These are phyloP conservation scores for Pelecanoides urinatrix DNA, from an alignment of 2,113 vertebrate genomes.

Conservation along the genomic window DNA sequence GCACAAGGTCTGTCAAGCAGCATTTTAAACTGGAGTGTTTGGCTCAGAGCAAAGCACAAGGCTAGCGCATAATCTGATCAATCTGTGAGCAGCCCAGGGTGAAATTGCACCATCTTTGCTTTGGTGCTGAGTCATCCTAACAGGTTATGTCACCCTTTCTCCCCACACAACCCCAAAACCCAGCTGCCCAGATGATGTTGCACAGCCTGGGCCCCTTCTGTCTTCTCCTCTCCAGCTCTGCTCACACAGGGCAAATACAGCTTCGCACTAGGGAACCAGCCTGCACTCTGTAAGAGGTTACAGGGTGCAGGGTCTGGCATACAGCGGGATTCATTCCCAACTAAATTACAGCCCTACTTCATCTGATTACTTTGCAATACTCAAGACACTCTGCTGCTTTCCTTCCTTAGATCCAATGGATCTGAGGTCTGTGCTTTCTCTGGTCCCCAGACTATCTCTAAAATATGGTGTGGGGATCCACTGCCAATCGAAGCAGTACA, in stretches of 20 bases:
- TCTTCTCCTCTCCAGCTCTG: background rate
- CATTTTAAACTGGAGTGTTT: background rate
- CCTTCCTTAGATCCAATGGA: background rate
- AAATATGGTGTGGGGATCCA: accelerated
- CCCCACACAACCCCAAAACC: background rate
- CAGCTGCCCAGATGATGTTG: background rate
- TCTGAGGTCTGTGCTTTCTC: background rate
- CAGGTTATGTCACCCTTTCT: background rate
- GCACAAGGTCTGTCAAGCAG: background rate
- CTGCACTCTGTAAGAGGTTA: background rate
- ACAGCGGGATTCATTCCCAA: background rate
- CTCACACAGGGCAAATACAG: background rate
- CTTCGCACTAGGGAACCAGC: background rate
- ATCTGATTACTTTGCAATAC: background rate
- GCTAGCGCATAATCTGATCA: background rate
- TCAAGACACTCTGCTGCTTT: background rate
- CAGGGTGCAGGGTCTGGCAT: background rate
- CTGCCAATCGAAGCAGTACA: background rate
- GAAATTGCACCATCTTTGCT: background rate
- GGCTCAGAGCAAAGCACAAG: background rate
- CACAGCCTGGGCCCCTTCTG: background rate
- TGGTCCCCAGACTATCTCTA: background rate
- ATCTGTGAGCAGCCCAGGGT: background rate
- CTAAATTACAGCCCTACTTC: background rate
- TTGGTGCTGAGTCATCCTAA: background rate